Evolutionary conservation across 2,888 invertebrate species (phyloP).

Genomic region (Caenorhabditis sp.): DNA sequence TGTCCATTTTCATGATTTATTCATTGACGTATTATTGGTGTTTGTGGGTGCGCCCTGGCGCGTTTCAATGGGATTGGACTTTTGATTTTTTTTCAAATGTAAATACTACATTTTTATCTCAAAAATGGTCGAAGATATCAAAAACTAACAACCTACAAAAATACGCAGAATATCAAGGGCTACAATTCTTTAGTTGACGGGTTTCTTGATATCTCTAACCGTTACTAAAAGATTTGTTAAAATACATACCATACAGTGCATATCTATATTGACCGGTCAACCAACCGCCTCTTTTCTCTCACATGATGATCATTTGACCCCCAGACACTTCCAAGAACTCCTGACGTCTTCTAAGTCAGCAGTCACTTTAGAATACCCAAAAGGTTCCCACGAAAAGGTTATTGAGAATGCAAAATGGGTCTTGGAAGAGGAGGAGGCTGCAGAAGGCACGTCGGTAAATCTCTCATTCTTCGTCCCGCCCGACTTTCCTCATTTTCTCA

Average conservation of each 20-base stretch:
- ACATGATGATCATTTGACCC: neutral
- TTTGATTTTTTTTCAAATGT: neutral
- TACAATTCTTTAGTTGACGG: too few species aligned
- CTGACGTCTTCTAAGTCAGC: neutral
- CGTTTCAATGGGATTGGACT: neutral
- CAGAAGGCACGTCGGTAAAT: neutral
- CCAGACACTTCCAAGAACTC: neutral
- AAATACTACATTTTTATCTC: too few species aligned
- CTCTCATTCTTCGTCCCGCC: too few species aligned
- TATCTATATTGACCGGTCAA: too few species aligned
- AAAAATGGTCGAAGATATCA: too few species aligned
- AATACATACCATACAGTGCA: too few species aligned
- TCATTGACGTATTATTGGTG: neutral
- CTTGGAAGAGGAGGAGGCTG: neutral
- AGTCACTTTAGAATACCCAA: too few species aligned
- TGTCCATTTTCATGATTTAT: neutral
- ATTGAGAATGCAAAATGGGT: neutral
- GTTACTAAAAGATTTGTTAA: too few species aligned
- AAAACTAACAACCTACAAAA: too few species aligned
- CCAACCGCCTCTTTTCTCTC: neutral
- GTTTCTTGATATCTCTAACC: too few species aligned
- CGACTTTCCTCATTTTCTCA: too few species aligned
- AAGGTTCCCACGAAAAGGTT: constrained; percentile 1
- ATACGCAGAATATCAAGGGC: too few species aligned
- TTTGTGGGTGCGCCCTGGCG: neutral